Conservation (phyloP, 2,113 vertebrate genomes). For the Bubalus kerabau region DNA sequence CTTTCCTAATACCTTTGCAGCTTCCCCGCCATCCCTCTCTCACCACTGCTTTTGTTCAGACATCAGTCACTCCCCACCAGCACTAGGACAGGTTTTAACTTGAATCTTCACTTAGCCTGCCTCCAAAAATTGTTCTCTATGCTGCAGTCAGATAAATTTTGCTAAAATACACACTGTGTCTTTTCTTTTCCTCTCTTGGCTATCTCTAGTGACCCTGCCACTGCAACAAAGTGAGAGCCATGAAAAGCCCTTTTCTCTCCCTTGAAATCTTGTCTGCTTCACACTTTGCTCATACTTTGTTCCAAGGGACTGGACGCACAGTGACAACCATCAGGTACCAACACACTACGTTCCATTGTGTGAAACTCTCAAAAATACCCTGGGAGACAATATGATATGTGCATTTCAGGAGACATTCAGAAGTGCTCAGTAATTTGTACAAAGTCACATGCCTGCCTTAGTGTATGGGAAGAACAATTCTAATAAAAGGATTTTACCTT, state of each 20-base stretch:
- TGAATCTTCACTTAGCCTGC: neutral
- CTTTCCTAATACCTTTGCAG: neutral
- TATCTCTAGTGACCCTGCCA: no score
- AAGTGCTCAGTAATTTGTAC: neutral
- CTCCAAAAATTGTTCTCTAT: neutral
- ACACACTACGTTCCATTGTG: fast-evolving
- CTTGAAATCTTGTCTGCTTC: neutral
- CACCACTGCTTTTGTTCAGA: neutral
- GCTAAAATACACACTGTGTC: neutral
- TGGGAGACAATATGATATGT: neutral
- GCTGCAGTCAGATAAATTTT: neutral
- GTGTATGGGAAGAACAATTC: neutral
- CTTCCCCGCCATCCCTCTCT: neutral
- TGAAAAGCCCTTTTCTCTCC: neutral
- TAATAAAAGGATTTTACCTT: neutral
- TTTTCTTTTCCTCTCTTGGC: neutral
- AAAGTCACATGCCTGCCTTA: neutral
- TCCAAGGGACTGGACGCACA: neutral
- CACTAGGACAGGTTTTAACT: neutral
- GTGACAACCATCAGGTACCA: neutral
- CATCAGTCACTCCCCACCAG: neutral
- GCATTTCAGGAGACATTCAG: neutral
- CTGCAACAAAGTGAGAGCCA: neutral
- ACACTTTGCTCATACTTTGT: neutral
- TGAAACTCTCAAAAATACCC: neutral